These are phyloP conservation scores for Todiramphus saurophagus DNA, from an alignment of 2,113 vertebrate genomes.

Conservation along the genomic window DNA sequence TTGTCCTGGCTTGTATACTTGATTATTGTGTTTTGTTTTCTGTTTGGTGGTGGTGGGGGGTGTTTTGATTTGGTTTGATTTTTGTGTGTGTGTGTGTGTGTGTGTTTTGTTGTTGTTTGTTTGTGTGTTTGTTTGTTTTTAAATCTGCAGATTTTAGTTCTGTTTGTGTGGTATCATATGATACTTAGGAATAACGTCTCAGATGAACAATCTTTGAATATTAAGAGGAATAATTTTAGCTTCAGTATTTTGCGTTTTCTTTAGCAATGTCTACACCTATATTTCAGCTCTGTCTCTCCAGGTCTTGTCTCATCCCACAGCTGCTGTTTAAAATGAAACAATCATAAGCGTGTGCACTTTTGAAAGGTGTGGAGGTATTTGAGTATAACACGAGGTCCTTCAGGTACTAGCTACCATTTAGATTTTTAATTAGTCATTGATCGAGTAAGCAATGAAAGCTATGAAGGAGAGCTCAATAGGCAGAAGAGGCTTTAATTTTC, in stretches of 20 bases:
- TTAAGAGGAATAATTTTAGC: not conserved
- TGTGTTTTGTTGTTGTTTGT: too few relatives aligned
- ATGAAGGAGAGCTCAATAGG: not conserved
- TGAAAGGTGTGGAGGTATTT: not conserved
- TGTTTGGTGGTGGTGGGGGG: too few relatives aligned
- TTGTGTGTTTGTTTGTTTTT: not conserved
- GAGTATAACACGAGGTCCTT: not conserved
- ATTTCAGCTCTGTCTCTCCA: not conserved
- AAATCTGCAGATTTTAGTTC: not conserved
- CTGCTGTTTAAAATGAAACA: not conserved
- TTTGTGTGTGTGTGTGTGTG: too few relatives aligned
- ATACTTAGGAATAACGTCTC: not conserved
- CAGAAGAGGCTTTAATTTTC: not conserved
- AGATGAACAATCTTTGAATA: not conserved
- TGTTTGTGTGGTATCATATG: not conserved
- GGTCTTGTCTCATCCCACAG: not conserved
- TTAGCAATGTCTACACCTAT: not conserved
- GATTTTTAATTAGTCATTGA: not conserved
- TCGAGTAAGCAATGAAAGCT: not conserved
- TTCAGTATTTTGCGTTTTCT: not conserved
- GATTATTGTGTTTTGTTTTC: not conserved
- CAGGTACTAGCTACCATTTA: not conserved
- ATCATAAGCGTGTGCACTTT: not conserved
- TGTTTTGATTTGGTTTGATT: too few relatives aligned
- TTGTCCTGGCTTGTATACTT: not conserved